A percentile compares a stretch with the other conserved stretches of the same genome.
phyloP scores from a whole-genome alignment of 2,888 invertebrate species.

The Dynastes hyllus region DNA sequence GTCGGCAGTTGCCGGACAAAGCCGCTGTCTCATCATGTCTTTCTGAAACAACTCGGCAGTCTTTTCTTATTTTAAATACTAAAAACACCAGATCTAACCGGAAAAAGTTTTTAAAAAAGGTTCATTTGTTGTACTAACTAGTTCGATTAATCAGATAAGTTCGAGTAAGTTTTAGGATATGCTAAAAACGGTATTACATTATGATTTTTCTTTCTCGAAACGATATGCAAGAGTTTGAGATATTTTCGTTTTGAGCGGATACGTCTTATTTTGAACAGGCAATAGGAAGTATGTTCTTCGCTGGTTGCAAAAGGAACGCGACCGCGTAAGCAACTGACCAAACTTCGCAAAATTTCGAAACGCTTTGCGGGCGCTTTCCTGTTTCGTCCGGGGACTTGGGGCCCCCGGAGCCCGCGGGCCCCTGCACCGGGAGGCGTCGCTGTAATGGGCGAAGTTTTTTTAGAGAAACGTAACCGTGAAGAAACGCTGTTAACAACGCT shows the following conservation, averaged over 20 bases:
- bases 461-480: background rate
- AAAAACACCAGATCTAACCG: background rate
- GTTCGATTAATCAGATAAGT: background rate
- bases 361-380: conserved; percentile 19
- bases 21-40: background rate
- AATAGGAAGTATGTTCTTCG: no score
- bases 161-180: no score
- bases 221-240: background rate
- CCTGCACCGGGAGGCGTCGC: conserved; percentile 30
- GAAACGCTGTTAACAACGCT: background rate
- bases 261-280: background rate
- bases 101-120: background rate
- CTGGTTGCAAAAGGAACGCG: conserved; percentile 1
- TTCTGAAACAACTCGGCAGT: background rate
- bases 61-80: background rate
- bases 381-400: conserved; percentile 30
- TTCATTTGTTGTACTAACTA: background rate
- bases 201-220: no score
- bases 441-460: no score
- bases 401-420: conserved; percentile 28
- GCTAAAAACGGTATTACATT: no score
- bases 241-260: background rate
- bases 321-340: conserved; percentile 21
- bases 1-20: background rate
- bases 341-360: conserved; percentile 29